Evolutionary conservation across 2,888 invertebrate genomes (phyloP).

Genomic region (Pyrocoelia pectoralis): DNA sequence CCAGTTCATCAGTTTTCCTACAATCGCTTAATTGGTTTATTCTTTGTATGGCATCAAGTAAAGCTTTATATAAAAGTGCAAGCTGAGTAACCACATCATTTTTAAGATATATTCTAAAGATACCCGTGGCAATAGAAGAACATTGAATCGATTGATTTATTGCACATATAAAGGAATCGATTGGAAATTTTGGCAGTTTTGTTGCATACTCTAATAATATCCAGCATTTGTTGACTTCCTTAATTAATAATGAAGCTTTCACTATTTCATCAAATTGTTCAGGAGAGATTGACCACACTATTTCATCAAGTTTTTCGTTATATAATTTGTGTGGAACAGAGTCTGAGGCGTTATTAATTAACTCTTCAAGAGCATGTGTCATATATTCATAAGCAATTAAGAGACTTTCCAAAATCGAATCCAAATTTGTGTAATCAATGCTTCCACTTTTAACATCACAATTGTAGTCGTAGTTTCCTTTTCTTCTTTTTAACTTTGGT

Average conservation of each 20-base stretch:
- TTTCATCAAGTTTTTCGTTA: background rate
- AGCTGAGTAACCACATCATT: background rate
- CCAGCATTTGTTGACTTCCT: constrained; percentile 6
- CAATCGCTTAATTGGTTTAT: background rate
- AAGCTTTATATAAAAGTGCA: background rate
- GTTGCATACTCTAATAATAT: background rate
- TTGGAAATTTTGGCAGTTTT: background rate
- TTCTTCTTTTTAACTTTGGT: background rate
- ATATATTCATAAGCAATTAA: constrained; percentile 5
- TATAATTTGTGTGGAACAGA: background rate
- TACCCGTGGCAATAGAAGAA: background rate
- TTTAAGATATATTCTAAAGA: constrained; percentile 5
- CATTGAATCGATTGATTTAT: background rate
- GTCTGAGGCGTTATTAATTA: constrained; percentile 3
- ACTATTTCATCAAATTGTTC: constrained; percentile 9
- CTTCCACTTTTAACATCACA: background rate
- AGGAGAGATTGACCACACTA: constrained; percentile 6
- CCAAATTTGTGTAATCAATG: background rate
- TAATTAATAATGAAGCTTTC: constrained; percentile 11
- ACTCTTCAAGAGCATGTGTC: constrained; percentile 15
- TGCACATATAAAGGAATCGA: background rate
- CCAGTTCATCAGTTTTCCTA: background rate
- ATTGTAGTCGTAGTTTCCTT: background rate
- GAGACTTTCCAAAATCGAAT: constrained; percentile 6
- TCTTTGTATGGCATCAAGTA: constrained; percentile 5